Evolutionary conservation across 1,140 invertebrate genomes (phyloP).

Genomic region (Euschistus heros): DNA sequence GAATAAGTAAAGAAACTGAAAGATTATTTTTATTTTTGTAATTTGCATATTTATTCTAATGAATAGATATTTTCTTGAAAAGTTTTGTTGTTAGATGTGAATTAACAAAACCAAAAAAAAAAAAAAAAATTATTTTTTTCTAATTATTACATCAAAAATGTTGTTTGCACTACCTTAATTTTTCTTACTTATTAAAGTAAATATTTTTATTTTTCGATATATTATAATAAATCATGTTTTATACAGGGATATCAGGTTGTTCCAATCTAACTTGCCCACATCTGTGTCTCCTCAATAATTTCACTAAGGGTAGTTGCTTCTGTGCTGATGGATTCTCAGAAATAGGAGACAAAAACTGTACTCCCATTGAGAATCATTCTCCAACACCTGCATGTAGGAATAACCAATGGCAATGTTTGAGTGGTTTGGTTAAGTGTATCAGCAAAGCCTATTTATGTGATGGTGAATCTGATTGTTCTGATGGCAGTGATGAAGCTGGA

Average conservation of each 20-base stretch:
- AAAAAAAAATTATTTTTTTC: no score
- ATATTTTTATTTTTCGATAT: background rate
- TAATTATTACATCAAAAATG: no score
- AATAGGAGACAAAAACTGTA: background rate
- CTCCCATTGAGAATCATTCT: background rate
- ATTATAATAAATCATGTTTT: background rate
- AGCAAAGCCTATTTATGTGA: slow-evolving; percentile 43
- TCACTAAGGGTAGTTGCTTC: slow-evolving; percentile 38
- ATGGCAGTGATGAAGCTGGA: slow-evolving; percentile 41
- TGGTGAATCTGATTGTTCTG: slow-evolving; percentile 41
- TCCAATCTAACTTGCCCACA: slow-evolving; percentile 9
- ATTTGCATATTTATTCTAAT: no score
- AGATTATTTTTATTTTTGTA: no score
- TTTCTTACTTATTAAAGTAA: no score
- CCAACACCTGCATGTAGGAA: background rate
- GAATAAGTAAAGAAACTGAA: no score
- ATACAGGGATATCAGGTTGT: background rate
- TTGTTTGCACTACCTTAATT: no score
- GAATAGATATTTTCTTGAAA: no score
- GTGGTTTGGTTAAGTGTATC: slow-evolving; percentile 36
- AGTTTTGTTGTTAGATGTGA: no score
- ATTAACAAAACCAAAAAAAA: no score
- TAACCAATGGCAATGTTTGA: background rate
- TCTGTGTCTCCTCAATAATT: slow-evolving; percentile 44
- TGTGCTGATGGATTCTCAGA: slow-evolving; percentile 41